A percentile compares a stretch with the other conserved stretches of the same genome.
These are phyloP conservation scores for Garra rufa DNA, from an alignment of 2,113 vertebrate species.

Conservation along the genomic window DNA sequence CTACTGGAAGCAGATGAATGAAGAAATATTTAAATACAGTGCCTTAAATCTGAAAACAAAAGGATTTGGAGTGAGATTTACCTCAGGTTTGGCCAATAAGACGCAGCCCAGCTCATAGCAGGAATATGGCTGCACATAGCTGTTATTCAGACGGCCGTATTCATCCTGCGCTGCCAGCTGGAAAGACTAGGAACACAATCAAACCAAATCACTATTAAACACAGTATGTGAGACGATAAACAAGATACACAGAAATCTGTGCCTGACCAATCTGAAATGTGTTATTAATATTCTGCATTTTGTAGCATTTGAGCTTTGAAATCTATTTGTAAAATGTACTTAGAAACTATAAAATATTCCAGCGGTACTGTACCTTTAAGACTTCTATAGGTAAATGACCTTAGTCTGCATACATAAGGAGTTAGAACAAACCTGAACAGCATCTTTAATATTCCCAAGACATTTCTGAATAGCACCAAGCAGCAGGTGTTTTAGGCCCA, in stretches of 20 bases:
- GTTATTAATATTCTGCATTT: not conserved
- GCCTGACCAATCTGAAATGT: not conserved
- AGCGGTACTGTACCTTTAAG: not conserved
- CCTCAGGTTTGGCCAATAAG: slow-evolving; percentile 90
- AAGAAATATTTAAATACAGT: not conserved
- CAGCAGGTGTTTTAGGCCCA: slow-evolving; percentile 90
- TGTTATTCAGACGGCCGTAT: slow-evolving; percentile 89
- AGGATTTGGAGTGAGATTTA: slow-evolving; percentile 62
- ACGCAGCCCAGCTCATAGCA: slow-evolving; percentile 97
- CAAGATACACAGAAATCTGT: not conserved
- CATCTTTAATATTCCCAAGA: slow-evolving; percentile 93
- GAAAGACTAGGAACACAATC: slow-evolving; percentile 80
- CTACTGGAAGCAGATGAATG: not conserved
- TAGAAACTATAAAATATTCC: not conserved
- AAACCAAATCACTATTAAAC: not conserved
- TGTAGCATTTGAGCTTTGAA: not conserved
- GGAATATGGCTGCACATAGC: slow-evolving; percentile 91
- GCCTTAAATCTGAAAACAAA: not conserved
- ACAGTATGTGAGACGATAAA: slow-evolving; percentile 8
- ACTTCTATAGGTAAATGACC: not conserved
- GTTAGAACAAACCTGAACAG: slow-evolving; percentile 82
- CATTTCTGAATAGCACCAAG: slow-evolving; percentile 98
- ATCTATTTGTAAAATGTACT: not conserved
- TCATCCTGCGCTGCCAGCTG: slow-evolving; percentile 92
- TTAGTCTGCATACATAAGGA: not conserved